Evolutionary conservation across 2,113 vertebrate genomes (phyloP), one percentile per base, ranked within the genome.

Genomic region (Centropristis striata): DNA sequence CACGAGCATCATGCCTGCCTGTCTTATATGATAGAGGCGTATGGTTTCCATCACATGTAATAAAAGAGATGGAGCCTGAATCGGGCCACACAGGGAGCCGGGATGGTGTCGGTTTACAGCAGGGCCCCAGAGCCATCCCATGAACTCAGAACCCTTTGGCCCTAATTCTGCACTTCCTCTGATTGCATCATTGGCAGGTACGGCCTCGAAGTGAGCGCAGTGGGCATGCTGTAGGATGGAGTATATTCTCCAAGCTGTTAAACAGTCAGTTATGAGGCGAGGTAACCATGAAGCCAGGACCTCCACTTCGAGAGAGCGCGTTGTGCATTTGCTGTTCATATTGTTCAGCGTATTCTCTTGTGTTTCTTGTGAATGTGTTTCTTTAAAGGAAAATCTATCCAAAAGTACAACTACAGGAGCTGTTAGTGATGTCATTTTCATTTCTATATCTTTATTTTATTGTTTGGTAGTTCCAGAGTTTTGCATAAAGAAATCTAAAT

Each of bases 11-110:
- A 57, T 68, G 59, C 53, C 69, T 18, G 39, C 41, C 53, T 79
- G 68, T 86, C 55, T 83, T 58, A 6, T 82, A 70, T 71, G 76
- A 83, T 54, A 63, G 69, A 85, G 65, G 78, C 80, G 88, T 86
- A 90, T 92, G 90, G 85, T 92, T 93, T 89, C 75, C 84, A 92
- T 93, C 88, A 75, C 69, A 70, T 69, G 71, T 49, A 85, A 92
- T 89, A 88, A 89, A 92, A 88, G 64, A 90, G 59, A 82, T 53
- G 47, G 71, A 85, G 68, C 80, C 74, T 60, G 78, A 88, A 89
- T 86, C 66, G 70, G 89, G 65, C 90, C 88, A 92, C 92, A 91
- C 90, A 93, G 78, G 81, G 75, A 75, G 88, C 55, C 3, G 25
- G 61, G 71, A 53, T 78, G 78, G 83, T 88, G 64, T 88, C 64